phyloP scores from a whole-genome alignment of 2,888 invertebrate species.

The Octodonta nipae region DNA sequence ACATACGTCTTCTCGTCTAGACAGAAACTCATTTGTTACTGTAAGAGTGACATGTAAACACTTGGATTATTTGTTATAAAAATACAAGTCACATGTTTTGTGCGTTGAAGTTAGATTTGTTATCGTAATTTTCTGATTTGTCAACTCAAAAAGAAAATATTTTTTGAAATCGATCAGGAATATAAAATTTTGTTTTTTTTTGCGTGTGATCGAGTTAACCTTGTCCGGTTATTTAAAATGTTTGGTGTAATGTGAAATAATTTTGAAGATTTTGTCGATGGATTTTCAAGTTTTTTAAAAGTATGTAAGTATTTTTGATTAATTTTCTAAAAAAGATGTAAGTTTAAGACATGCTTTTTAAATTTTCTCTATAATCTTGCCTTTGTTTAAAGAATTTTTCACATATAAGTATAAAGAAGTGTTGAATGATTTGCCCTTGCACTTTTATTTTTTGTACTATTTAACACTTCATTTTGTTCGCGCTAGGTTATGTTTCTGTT shows the following conservation, averaged over 20 bases:
- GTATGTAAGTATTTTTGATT: no score
- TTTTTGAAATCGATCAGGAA: slow-evolving; percentile 13
- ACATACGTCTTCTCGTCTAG: slow-evolving; percentile 45
- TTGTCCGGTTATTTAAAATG: slow-evolving; percentile 21
- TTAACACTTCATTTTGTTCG: slow-evolving; percentile 15
- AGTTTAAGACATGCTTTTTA: no score
- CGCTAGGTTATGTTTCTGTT: slow-evolving; percentile 13
- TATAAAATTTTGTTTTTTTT: no score
- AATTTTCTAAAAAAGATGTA: slow-evolving; percentile 25
- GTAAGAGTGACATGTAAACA: slow-evolving; percentile 39
- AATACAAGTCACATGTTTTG: slow-evolving; percentile 28
- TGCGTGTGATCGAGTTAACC: slow-evolving; percentile 19
- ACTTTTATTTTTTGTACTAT: slow-evolving; percentile 15
- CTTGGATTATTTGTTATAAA: slow-evolving; percentile 22
- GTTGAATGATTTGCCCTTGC: slow-evolving; percentile 31
- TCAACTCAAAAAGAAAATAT: slow-evolving; percentile 4
- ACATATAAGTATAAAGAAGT: no score
- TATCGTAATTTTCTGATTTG: slow-evolving; percentile 10
- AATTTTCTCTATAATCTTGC: no score
- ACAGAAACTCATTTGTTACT: slow-evolving; percentile 40
- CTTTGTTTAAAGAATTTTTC: no score
- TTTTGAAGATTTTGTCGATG: slow-evolving; percentile 14
- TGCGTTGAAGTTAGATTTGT: slow-evolving; percentile 17
- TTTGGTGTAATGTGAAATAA: slow-evolving; percentile 16
- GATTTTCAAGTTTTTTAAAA: no score